Percentiles rank a stretch among this genome's conserved stretches.
Evolutionary conservation across 2,888 invertebrate genomes (phyloP).

Genomic region (Plutella xylostella): DNA sequence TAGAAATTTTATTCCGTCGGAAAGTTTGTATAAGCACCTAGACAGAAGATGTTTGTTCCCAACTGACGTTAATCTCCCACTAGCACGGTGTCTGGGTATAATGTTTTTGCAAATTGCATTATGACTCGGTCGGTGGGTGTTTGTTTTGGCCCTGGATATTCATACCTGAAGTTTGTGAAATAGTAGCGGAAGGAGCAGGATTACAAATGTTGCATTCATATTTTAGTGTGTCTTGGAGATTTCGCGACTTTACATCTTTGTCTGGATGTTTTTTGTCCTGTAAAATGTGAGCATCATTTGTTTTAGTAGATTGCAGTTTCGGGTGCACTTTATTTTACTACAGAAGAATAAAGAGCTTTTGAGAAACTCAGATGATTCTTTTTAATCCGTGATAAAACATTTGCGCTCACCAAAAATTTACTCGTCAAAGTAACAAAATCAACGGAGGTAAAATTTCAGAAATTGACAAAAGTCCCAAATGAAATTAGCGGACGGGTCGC

Average conservation of each 20-base stretch:
- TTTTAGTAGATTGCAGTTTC: not conserved
- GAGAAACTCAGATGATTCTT: too few relatives aligned
- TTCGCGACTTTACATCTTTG: not conserved
- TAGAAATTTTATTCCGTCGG: conserved; percentile 12
- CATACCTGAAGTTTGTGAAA: conserved; percentile 22
- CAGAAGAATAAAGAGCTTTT: too few relatives aligned
- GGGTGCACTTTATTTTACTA: not conserved
- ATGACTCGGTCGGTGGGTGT: conserved; percentile 26
- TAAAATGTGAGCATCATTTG: not conserved
- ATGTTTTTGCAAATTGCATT: conserved; percentile 51
- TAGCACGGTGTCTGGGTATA: conserved; percentile 26
- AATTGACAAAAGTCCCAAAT: conserved; percentile 6
- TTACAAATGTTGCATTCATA: conserved; percentile 6
- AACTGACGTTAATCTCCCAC: conserved; percentile 14
- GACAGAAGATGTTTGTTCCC: conserved; percentile 11
- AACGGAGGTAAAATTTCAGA: not conserved
- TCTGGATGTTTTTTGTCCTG: not conserved
- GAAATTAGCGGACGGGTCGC: conserved; percentile 3
- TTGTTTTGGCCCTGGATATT: conserved; percentile 26
- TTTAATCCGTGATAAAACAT: too few relatives aligned
- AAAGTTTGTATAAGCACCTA: conserved; percentile 12
- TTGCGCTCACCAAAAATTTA: too few relatives aligned
- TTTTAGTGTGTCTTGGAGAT: conserved; percentile 1
- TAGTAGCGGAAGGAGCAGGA: conserved; percentile 6
- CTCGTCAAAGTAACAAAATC: too few relatives aligned